phyloP scores from a whole-genome alignment of 2,888 invertebrate genomes.

The Leptarthrus brevirostris region DNA sequence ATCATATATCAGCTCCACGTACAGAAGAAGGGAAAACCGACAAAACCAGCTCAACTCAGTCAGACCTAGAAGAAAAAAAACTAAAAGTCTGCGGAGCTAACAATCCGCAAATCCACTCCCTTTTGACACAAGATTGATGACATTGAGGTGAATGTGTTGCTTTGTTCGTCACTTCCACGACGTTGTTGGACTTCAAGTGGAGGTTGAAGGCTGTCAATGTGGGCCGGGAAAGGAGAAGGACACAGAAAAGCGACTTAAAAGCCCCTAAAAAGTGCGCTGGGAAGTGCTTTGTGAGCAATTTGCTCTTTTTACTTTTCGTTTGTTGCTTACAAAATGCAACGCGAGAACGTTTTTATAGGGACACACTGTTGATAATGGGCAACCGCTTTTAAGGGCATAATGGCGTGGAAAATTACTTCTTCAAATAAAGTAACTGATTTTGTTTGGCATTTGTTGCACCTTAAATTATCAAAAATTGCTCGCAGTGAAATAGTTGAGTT shows the following conservation, averaged over 20 bases:
- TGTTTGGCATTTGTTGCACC: background rate
- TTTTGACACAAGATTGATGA: slow-evolving; percentile 44
- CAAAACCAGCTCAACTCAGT: no score
- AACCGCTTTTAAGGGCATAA: slow-evolving; percentile 20
- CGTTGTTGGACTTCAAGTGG: slow-evolving; percentile 4
- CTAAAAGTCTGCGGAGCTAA: no score
- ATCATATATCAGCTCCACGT: no score
- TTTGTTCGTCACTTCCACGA: slow-evolving; percentile 42
- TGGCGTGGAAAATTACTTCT: slow-evolving; percentile 14
- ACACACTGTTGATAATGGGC: background rate
- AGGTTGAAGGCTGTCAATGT: background rate
- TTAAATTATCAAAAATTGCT: slow-evolving; percentile 9
- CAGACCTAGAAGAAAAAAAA: no score
- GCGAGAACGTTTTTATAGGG: background rate
- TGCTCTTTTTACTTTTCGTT: background rate
- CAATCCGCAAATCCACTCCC: slow-evolving; percentile 42
- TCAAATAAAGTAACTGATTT: slow-evolving; percentile 14
- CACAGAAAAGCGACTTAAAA: background rate
- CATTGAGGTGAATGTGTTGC: slow-evolving; percentile 26
- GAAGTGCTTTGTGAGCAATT: background rate
- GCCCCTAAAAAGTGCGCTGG: slow-evolving; percentile 1
- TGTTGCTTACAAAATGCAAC: background rate
- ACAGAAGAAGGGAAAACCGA: no score
- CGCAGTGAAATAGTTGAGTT: no score
- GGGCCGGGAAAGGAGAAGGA: background rate